Base-by-base conservation (phyloP, 2,888 invertebrate genomes). In the Apeira syringaria region DNA sequence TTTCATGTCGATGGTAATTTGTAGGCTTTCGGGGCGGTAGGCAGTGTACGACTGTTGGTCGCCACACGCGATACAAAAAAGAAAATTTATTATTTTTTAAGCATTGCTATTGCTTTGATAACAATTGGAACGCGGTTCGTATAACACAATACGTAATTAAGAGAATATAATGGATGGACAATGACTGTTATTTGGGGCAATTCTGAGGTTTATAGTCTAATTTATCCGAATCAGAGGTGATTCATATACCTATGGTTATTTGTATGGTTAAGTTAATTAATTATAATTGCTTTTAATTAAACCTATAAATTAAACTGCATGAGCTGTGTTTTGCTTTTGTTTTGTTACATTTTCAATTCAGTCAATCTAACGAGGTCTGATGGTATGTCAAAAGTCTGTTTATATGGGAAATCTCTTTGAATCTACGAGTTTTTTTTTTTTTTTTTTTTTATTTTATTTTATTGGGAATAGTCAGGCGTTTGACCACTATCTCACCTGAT, bases 1-100 rank as follows among this genome's bases (percentile, higher is more conserved):
- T 66, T 72, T 66, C 66, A 69, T 72, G 73, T 59, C 66, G 62
- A 70, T 64, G 47, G 70, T 61, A 71, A 73, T 73, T 71, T 72
- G 69, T 67, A 61, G 63, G 56, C 57, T 53, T 64, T 59, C n/a
- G 25, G 20, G 30, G 20, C 32, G 20, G 28, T 24, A 13, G 31
- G 30, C 20, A 20, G 20, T 20, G 20, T 20, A 7, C 6, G 61
- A 52, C 56, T 50, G 63, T 55, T 59, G 52, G 53, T 52, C 33
- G 42, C 54, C 47, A 53, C 71, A 74, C 74, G 74, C 74, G 62
- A 72, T 60, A 56, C 50, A 43, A 52, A 60, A 64, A 53, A 33
- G 36, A 37, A 45, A 49, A 53, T 56, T 56, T 47, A 56, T 56
- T 56, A 51, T 56, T 53, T 56, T 56, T 50, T 51, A 53, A 56